Conservation (phyloP, 2,888 invertebrate genomes). For the Thyatira batis region DNA sequence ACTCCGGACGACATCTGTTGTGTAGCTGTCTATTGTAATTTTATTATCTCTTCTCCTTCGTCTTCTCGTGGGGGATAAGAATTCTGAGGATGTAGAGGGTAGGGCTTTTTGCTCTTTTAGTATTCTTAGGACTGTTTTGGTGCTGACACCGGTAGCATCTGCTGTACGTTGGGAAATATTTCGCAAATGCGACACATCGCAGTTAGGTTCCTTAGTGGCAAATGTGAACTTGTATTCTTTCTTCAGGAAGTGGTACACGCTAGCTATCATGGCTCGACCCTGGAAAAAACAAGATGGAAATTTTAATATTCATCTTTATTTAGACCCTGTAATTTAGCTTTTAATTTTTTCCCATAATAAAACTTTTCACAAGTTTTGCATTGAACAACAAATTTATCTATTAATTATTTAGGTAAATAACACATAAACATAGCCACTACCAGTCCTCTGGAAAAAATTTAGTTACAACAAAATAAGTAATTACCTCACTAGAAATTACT, state of each 20-base stretch:
- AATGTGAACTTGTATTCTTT: background rate
- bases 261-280: background rate
- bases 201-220: background rate
- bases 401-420: too few relatives aligned
- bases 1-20: constrained; percentile 11
- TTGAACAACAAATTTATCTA: too few relatives aligned
- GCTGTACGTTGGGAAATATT: background rate
- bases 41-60: constrained; percentile 11
- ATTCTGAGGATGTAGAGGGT: constrained; percentile 5
- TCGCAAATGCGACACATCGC: background rate
- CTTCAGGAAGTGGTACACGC: background rate
- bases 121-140: background rate
- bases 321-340: too few relatives aligned
- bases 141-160: background rate
- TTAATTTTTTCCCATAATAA: too few relatives aligned
- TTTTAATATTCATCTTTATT: too few relatives aligned
- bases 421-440: too few relatives aligned
- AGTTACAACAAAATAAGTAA: background rate
- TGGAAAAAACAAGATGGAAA: too few relatives aligned
- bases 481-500: background rate
- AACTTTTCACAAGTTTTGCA: too few relatives aligned
- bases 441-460: too few relatives aligned
- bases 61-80: constrained; percentile 13
- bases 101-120: constrained; percentile 1
- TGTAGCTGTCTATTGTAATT: constrained; percentile 10